These are phyloP conservation scores for Paramormyrops hopkinsi DNA, from an alignment of 2,797 vertebrate genomes.

Conservation along the genomic window DNA sequence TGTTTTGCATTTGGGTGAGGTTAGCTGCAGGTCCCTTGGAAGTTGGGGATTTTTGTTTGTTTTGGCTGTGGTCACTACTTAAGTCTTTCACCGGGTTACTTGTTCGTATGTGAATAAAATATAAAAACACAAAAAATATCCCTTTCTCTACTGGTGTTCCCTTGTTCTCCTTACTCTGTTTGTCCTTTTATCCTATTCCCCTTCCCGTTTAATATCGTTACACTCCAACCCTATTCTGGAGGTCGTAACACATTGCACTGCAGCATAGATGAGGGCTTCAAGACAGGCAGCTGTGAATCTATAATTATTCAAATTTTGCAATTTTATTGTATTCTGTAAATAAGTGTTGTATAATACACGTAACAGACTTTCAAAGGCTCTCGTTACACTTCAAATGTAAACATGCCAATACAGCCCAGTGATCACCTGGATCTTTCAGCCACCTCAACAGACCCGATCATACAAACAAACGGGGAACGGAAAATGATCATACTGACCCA, in stretches of 20 bases:
- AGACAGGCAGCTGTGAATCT: neutral
- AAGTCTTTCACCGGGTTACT: neutral
- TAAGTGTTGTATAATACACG: constrained; percentile 22
- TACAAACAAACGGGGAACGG: neutral
- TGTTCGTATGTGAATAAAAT: neutral
- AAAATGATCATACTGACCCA: neutral
- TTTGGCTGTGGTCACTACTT: neutral
- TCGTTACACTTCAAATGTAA: constrained; percentile 19
- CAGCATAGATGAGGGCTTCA: neutral
- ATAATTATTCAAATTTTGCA: neutral
- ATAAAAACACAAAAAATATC: neutral
- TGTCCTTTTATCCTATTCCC: neutral
- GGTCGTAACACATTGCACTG: neutral
- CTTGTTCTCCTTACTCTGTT: neutral
- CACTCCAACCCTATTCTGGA: neutral
- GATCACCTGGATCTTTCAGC: neutral
- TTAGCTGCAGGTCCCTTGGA: neutral
- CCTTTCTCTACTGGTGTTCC: neutral
- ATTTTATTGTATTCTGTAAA: constrained; percentile 23
- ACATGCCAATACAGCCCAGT: neutral
- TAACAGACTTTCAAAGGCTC: constrained; percentile 20
- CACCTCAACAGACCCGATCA: neutral
- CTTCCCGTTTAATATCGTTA: neutral
- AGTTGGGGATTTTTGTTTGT: neutral
- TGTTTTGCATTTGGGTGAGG: neutral